These are phyloP conservation scores for Blastobasis adustella DNA, from an alignment of 2,888 invertebrate genomes.

Conservation along the genomic window DNA sequence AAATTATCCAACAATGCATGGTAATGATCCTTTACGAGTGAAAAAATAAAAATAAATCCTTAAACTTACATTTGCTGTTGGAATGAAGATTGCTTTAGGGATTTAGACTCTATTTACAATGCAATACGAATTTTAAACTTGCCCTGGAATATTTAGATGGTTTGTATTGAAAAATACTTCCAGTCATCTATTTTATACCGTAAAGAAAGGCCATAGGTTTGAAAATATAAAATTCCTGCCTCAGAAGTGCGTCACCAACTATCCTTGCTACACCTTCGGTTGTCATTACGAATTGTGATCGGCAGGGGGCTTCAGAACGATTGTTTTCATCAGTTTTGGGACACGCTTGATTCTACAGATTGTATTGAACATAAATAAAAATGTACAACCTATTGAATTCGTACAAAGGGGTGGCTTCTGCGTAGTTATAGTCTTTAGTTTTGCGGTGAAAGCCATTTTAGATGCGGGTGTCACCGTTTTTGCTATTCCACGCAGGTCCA, in stretches of 20 bases:
- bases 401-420: conserved; percentile 49
- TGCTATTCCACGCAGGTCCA: background rate
- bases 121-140: too few species aligned
- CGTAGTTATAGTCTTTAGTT: conserved; percentile 44
- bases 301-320: conserved; percentile 42
- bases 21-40: conserved; percentile 66
- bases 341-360: conserved; percentile 44
- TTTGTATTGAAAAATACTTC: conserved; percentile 14
- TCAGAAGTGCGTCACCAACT: background rate
- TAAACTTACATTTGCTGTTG: conserved; percentile 14
- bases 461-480: conserved; percentile 42
- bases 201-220: conserved; percentile 14
- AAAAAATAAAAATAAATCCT: conserved; percentile 60
- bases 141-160: too few species aligned
- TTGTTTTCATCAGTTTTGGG: conserved; percentile 55
- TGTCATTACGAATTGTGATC: conserved; percentile 51
- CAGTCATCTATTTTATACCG: background rate
- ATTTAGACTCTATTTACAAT: too few species aligned
- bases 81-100: too few species aligned
- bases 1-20: conserved; percentile 65
- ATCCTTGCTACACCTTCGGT: conserved; percentile 40
- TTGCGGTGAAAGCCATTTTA: conserved; percentile 40
- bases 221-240: conserved; percentile 5
- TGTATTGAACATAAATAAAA: conserved; percentile 39
- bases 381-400: conserved; percentile 38